Evolutionary conservation across 2,888 invertebrate genomes (phyloP).

Genomic region (Pseudoips prasinana): DNA sequence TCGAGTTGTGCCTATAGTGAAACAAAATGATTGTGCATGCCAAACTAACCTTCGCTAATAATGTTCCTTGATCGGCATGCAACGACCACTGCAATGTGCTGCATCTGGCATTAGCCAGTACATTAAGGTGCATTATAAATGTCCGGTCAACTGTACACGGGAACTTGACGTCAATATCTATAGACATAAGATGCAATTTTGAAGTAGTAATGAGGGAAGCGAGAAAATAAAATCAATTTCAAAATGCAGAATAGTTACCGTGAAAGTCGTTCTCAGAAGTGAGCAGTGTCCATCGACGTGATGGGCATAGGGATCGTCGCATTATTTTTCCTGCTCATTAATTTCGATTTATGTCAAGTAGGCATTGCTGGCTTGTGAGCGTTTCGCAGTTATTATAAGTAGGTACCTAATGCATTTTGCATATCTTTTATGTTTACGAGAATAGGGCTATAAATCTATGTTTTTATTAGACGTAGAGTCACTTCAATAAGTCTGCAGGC

Average conservation of each 20-base stretch:
- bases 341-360: slow-evolving; percentile 42
- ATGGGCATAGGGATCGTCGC: slow-evolving; percentile 51
- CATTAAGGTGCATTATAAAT: slow-evolving; percentile 40
- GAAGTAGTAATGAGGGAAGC: slow-evolving; percentile 14
- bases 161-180: slow-evolving; percentile 37
- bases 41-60: slow-evolving; percentile 67
- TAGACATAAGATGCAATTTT: slow-evolving; percentile 43
- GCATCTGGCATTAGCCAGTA: slow-evolving; percentile 52
- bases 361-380: slow-evolving; percentile 30
- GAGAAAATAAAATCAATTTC: slow-evolving; percentile 56
- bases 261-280: slow-evolving; percentile 71
- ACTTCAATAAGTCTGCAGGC: no score
- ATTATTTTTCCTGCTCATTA: slow-evolving; percentile 47
- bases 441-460: slow-evolving; percentile 2
- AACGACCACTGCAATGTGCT: slow-evolving; percentile 46
- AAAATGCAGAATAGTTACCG: slow-evolving; percentile 61
- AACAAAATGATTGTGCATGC: slow-evolving; percentile 51
- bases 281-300: slow-evolving; percentile 48
- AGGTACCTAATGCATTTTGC: slow-evolving; percentile 21
- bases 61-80: slow-evolving; percentile 51
- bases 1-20: slow-evolving; percentile 43
- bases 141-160: slow-evolving; percentile 22
- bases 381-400: slow-evolving; percentile 15
- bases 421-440: slow-evolving; percentile 19
- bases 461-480: slow-evolving; percentile 9